Evolutionary conservation across 2,888 invertebrate genomes (phyloP), one percentile per base, ranked within the genome.

Genomic region (Priocnemis perturbator): DNA sequence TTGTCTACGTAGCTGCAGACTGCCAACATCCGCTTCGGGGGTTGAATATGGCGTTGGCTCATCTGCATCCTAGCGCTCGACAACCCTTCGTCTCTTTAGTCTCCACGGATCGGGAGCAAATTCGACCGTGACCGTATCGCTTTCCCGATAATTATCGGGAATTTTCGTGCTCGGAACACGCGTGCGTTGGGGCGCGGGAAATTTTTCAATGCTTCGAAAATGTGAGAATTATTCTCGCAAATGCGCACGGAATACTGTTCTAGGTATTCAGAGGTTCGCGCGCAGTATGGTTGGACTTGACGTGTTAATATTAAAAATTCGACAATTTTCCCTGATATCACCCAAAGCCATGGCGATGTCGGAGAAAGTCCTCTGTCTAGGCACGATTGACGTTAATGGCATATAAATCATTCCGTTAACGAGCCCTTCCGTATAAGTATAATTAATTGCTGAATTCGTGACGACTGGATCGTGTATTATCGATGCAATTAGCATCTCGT

Each of bases 11-110:
- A 81, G 81, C 79, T 83, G 83, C 83, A 83, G 83, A 82, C 85
- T 80, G 79, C 82, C 81, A 84, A 83, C 83, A 83, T 84, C 83
- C 83, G 84, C 82, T 81, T 77, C 78, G 75, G 78, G 79, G 81
- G 79, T 81, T 72, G 79, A 67, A 72, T 65, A 74, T 63, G 50
- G 50, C 50, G 76, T 68, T 64, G 73, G 78, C 83, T 82, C 83
- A 86, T 85, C 85, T 85, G 79, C 85, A 86, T 84, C 77, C 78
- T 80, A 76, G 74, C 78, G 75, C 76, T 77, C 77, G 78, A 79
- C 77, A 78, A 77, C 75, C 80, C 72, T 69, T 78, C 44, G 45
- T 20, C 45, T 59, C 59, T 59, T 45, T 15, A 3, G 5, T 50
- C 17, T 50, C 50, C 17, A 37, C 37, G 37, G 37, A 37, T 37